Percentiles rank a stretch among this genome's conserved stretches.
These are phyloP conservation scores for Spinus olivaceus DNA, from an alignment of 2,797 vertebrate species.

Conservation along the genomic window DNA sequence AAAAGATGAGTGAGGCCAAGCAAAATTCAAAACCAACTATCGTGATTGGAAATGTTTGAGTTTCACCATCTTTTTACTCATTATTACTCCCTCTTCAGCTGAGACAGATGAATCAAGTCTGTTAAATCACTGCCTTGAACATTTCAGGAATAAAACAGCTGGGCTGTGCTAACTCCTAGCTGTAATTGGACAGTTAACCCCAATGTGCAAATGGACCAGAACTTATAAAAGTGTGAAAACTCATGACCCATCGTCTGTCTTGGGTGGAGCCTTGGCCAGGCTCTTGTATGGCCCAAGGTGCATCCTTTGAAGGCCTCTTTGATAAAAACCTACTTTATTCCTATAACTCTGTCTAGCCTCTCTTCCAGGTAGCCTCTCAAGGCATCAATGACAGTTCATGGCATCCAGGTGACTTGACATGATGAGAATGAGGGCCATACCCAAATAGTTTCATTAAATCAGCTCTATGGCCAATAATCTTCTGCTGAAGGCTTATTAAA, in stretches of 20 bases:
- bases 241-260: rapidly evolving
- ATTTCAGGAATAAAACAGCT: background rate
- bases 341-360: background rate
- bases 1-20: background rate
- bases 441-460: background rate
- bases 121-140: background rate
- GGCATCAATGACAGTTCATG: background rate
- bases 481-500: background rate
- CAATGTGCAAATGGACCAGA: background rate
- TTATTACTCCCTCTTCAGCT: background rate
- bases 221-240: background rate
- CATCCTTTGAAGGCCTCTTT: background rate
- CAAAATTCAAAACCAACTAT: background rate
- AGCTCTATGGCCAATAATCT: background rate
- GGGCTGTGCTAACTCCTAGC: background rate
- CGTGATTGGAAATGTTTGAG: background rate
- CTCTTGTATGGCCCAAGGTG: background rate
- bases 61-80: background rate
- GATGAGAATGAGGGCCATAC: rapidly evolving
- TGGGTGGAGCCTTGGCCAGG: background rate
- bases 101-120: background rate
- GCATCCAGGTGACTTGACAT: background rate
- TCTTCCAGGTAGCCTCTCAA: background rate
- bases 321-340: background rate
- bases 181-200: background rate